Base-by-base conservation (phyloP, 2,888 invertebrate genomes). In the Zonitis immaculata region DNA sequence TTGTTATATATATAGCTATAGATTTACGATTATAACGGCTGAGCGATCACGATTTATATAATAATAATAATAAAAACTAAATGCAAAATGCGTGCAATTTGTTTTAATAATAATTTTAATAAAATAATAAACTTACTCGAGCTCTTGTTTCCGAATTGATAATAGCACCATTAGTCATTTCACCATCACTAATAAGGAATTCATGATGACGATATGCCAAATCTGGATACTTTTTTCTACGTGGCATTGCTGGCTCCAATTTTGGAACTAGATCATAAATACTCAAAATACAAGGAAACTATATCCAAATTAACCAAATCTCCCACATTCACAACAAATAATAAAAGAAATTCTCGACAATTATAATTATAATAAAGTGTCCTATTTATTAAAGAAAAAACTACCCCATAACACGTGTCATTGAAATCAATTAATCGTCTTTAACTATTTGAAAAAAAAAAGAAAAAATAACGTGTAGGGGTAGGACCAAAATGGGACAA, bases 171-270 rank as follows among this genome's bases (percentile, higher is more conserved):
- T 79, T 80, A 65, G 85, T 84, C 63, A 82, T 80, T 53, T 75
- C 76, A 28, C 77, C 77, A 30, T 79, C 80, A 66, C 83, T 84
- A 65, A 77, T 77, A 65, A 91, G 85, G 70, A 90, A 83, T 76
- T 90, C 90, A 79, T 91, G 89, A 71, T 89, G 87, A 77, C 87
- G 87, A 82, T 91, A 91, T 68, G 91, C 91, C 72, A 91, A 82
- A 66, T 91, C 91, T 44, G 91, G 91, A 75, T 90, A 90, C 80
- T 91, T 91, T 83, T 91, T 91, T 75, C 91, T 85, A 64, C 91
- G 83, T 61, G 91, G 91, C 79, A 91, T 82, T 59, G 89, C 88
- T 65, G 91, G 91, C 77, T 91, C 91, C 80, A 88, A 83, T 52
- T 81, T 81, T 62, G 80, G 69, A 64, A 71, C 74, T 74, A 66